Evolutionary conservation across 2,888 invertebrate species (phyloP), one percentile per base, ranked within the genome.

Genomic region (Actias luna): DNA sequence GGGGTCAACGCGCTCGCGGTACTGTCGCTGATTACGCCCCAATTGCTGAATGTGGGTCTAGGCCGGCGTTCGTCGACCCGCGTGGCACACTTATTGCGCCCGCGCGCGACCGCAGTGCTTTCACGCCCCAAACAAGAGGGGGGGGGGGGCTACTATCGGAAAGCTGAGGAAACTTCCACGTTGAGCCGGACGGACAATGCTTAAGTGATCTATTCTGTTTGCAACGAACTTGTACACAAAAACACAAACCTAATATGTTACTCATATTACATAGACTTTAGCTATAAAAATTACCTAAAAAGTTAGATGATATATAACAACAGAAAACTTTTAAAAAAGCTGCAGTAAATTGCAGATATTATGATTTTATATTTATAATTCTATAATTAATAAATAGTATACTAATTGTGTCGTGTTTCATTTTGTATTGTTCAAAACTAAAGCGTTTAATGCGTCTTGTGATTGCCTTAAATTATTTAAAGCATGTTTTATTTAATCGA

Each of bases 51-150:
- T 86, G 91, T 93, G 86, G 93, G 93, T 93, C 93, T 93, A 93
- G 93, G 93, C 91, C 93, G 91, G 90, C 92, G 92, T 89, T 90
- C 93, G 89, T 88, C 88, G 92, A 93, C 93, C 92, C 88, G 87
- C 82, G 81, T 86, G 93, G 79, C 92, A 91, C 85, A 93, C 90
- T 91, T 91, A 77, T 76, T 75, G 83, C 88, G 86, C 87, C 82
- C 82, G 87, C 88, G 88, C 87, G 84, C 83, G 84, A 75, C 75
- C 84, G 82, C 83, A 66, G 87, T 86, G 90, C 90, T 90, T 90
- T 91, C 91, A 88, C 90, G 88, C 86, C 87, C 85, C 84, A 77
- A 78, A 79, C 77, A 67, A 74, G 84, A 84, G 85, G 77, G 84
- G n/a, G n/a, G n/a, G n/a, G 88, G 84, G 83, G 83, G 82, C 74